Evolutionary conservation across 2,113 vertebrate genomes (phyloP), one percentile per base, ranked within the genome.

Genomic region (Rafetus swinhoei): DNA sequence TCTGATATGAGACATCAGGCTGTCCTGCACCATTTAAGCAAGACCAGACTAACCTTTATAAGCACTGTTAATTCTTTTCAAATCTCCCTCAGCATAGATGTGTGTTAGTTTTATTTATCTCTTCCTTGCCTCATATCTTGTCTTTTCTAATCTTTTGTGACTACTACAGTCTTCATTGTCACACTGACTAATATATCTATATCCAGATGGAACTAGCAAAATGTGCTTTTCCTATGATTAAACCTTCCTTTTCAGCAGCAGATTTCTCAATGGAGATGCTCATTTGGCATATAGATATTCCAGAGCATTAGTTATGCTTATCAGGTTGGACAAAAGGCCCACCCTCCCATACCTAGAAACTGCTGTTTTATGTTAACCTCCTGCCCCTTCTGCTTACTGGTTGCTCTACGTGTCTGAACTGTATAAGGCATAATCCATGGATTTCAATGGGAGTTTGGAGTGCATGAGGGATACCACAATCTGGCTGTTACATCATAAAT

Each of bases 401-500:
- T 87, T 89, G 45, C 86, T 85, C 93, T 90, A 94, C 77, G 82
- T 85, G 81, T 92, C 93, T 87, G 90, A 95, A 93, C 74, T 94
- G 84, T 0, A 3, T 15, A 79, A 82, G 87, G 56, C 84, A 65
- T 50, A 35, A 72, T 69, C 65, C 32, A 69, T 14, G 82, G 88
- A 50, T 65, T 90, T 92, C 85, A 79, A 79, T 86, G 93, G 94
- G 85, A 95, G 90, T 45, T 95, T 92, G 93, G 95, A 91, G 93
- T 93, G 81, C 84, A 53, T 90, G 84, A 90, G 86, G 65, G 91
- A 87, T 57, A 79, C 21, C 55, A 82, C 74, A 87, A 94, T 89
- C 53, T 95, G 91, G 88, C 90, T 93, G 39, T 86, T 92, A 81
- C 90, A 88, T 50, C 83, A 94, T 89, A 95, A 96, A 97, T 95